phyloP scores from a whole-genome alignment of 2,797 vertebrate species.

The Catamblyrhynchus diadema region DNA sequence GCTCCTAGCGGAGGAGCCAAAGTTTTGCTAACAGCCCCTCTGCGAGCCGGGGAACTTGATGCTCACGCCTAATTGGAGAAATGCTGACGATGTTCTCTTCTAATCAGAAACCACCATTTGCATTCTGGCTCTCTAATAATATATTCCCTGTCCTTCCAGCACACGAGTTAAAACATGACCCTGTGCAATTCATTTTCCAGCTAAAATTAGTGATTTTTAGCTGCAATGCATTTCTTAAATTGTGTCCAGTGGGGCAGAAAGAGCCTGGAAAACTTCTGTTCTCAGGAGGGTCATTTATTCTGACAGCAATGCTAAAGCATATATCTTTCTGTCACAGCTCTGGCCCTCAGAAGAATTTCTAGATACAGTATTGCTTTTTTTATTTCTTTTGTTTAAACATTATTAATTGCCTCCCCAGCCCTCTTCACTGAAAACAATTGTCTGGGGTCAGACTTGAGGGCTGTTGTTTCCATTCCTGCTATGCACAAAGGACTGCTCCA shows the following conservation, averaged over 20 bases:
- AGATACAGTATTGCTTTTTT: constrained; percentile 40
- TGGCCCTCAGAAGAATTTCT: constrained; percentile 54
- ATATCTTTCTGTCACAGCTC: constrained; percentile 54
- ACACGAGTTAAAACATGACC: background rate
- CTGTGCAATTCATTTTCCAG: constrained; percentile 27
- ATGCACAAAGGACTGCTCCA: constrained; percentile 10
- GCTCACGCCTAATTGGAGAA: background rate
- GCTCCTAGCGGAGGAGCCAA: background rate
- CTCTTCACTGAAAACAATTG: constrained; percentile 50
- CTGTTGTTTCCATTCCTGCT: constrained; percentile 45
- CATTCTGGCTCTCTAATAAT: constrained; percentile 7
- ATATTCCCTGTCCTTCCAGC: background rate
- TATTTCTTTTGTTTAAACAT: constrained; percentile 57
- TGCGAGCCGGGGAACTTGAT: background rate
- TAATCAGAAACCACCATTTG: constrained; percentile 36
- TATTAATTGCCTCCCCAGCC: constrained; percentile 63
- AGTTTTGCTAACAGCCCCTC: background rate
- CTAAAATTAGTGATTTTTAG: constrained; percentile 49
- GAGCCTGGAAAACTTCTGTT: constrained; percentile 38
- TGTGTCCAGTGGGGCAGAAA: constrained; percentile 56
- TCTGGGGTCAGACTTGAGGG: constrained; percentile 58
- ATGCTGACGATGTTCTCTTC: background rate
- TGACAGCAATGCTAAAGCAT: constrained; percentile 34
- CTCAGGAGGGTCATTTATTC: constrained; percentile 63
- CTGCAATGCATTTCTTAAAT: constrained; percentile 29